Evolutionary conservation across 2,113 vertebrate genomes (phyloP), one percentile per base, ranked within the genome.

Genomic region (Nerophis lumbriciformis): DNA sequence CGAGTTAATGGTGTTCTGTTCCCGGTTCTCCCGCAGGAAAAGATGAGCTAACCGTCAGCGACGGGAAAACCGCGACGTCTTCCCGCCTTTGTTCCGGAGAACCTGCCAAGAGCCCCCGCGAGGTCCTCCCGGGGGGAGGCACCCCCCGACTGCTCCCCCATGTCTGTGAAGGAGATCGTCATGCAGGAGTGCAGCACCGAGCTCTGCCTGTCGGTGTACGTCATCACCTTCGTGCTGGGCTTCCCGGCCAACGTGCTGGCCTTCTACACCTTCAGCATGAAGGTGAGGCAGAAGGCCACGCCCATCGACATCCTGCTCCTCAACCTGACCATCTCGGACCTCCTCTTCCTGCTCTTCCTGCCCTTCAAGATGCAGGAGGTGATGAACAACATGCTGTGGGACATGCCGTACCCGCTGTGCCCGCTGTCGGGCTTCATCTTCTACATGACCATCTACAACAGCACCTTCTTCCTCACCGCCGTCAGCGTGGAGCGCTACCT

Each of bases 361-460:
- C 94, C 94, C 0, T 93, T 96, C 62, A 94, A 91, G 85, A 95
- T 96, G 80, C 61, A 86, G 0, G 93, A 96, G 64, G 91, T 88
- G 0, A 72, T 83, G 0, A 73, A 80, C 0, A 4, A 65, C 51
- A 90, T 90, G 85, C 0, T 0, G 0, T 97, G 95, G 94, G 44
- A 83, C 0, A 74, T 94, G 59, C 89, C 92, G 0, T 59, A 79
- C 5, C 0, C 28, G 0, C 76, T 94, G 6, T 97, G 95, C 15
- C 92, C 93, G 0, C 49, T 95, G 12, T 92, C 88, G 0, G 87
- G 88, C 19, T 94, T 93, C 39, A 60, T 91, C 75, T 96, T 94
- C 85, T 96, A 91, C 85, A 91, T 93, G 85, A 93, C 92, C 82
- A 93, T 95, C 83, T 96, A 96, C 79, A 90, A 90, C 81, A 96